Evolutionary conservation across 2,797 vertebrate species (phyloP).

Genomic region (Neosilurus mollespiculum): DNA sequence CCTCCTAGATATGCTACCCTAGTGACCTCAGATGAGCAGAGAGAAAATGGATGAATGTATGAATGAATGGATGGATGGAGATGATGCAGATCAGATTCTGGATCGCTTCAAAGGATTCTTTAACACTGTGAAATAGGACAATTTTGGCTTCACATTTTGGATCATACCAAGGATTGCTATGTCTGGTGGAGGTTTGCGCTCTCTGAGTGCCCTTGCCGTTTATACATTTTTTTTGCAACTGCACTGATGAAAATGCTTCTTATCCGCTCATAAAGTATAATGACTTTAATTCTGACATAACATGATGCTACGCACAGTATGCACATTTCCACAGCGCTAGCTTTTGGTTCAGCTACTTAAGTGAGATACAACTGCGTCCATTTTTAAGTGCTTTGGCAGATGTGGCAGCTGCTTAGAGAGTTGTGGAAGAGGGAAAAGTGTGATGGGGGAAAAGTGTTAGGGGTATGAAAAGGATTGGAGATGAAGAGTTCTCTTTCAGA

Average conservation of each 20-base stretch:
- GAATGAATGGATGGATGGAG: too few species aligned
- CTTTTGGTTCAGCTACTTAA: background rate
- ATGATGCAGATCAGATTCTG: too few species aligned
- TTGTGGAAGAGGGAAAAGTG: background rate
- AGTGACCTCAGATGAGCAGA: too few species aligned
- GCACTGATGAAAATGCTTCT: background rate
- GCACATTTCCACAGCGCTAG: background rate
- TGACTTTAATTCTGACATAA: background rate
- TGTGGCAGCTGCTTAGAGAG: background rate
- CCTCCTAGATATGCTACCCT: too few species aligned
- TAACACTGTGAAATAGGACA: too few species aligned
- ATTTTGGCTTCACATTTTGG: too few species aligned
- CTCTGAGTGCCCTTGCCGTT: too few species aligned
- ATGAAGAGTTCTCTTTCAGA: slow-evolving; percentile 38
- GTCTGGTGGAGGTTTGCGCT: too few species aligned
- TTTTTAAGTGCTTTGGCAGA: background rate
- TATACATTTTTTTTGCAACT: background rate
- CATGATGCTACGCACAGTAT: background rate
- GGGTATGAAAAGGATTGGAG: slow-evolving; percentile 20
- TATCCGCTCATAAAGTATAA: background rate
- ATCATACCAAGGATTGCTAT: too few species aligned
- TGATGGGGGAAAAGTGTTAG: slow-evolving; percentile 3
- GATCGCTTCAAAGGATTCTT: too few species aligned
- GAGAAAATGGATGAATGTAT: too few species aligned
- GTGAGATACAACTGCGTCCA: background rate